Evolutionary conservation across 1,140 invertebrate genomes (phyloP), one percentile per base, ranked within the genome.

Genomic region (Cotesia chilonis): DNA sequence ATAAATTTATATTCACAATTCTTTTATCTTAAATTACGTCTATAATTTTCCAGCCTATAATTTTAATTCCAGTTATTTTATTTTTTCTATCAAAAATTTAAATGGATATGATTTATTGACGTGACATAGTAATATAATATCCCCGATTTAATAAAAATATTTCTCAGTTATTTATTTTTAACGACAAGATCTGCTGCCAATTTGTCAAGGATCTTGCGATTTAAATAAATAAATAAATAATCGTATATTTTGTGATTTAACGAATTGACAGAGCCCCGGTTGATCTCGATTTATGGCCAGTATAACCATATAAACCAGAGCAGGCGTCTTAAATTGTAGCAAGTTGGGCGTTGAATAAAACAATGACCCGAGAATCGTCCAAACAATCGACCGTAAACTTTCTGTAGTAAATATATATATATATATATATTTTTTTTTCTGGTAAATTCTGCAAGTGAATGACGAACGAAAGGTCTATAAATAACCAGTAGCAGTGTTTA

Each of bases 321-420:
- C 9, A 14, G 17, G 57, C 14, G 7, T 59, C 57, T 59, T 59
- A 28, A 59, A 36, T 36, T 20, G 57, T 28, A 59, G 57, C 20
- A 20, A 59, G 14, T 59, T 28, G 57, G 4, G 28, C 20, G 57
- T 59, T 59, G 57, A 59, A 59, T 59, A 59, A 59, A 59, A 59
- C 57, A 59, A 59, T 59, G 14, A 28, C 9, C 57, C 28, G 4
- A 20, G 9, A 9, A 59, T 59, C 20, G 17, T 47, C 57, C 57
- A 28, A 59, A 59, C 57, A 28, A 20, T 59, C 5, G 5, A 59
- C 14, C 57, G 57, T 59, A 20, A 59, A 59, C 7, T 55, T 55
- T 55, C 17, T 20, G 5, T 59, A 20, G 9, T 17, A 6, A 7
- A 20, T 17, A 4, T 36, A 59, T 59, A 28, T 28, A 28, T 17